Evolutionary conservation across 2,888 invertebrate genomes (phyloP), one percentile per base, ranked within the genome.

Genomic region (Fragum sueziense): DNA sequence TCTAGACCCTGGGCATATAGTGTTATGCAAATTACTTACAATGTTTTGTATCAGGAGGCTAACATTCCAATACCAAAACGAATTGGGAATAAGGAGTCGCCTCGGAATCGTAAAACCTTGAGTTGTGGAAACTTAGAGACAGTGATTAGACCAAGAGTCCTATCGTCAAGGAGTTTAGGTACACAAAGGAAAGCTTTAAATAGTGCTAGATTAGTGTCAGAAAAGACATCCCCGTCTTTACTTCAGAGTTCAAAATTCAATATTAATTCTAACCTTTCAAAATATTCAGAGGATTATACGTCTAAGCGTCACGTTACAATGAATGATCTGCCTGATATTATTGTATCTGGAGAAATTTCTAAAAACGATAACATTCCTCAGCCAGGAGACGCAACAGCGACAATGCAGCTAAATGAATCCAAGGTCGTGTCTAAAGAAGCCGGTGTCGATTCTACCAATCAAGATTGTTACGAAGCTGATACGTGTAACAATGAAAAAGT

Each of bases 1-100:
- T 72, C 71, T 17, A 79, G 84, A 22, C 89, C 88, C 0, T 89
- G 89, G 89, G 86, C 87, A 4, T 86, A 86, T 70, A 83, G 87
- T 27, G 84, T 82, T 7, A 78, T 74, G 70, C 82, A 81, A 61
- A 84, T 85, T 1, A 88, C 89, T 0, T 83, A 87, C 68, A 89
- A 89, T 65, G 83, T 76, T 0, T 74, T 84, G 29, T 89, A 86
- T 65, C 81, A 82, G 29, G 86, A 89, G 22, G 76, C 80, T 9
- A 65, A 65, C 2, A 76, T 84, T 25, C 76, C 74, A 4, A 33
- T 77, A 37, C 78, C 78, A 27, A 74, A 72, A 33, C 27, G 41
- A 34, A 22, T 41, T 0, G 54, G 69, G 14, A 22, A 33, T 7
- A 34, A 25, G n/a, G 25, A 65, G 22, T 52, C 62, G 29, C 51